phyloP scores from a whole-genome alignment of 2,113 vertebrate genomes.

The Microcebus ravelobensis region DNA sequence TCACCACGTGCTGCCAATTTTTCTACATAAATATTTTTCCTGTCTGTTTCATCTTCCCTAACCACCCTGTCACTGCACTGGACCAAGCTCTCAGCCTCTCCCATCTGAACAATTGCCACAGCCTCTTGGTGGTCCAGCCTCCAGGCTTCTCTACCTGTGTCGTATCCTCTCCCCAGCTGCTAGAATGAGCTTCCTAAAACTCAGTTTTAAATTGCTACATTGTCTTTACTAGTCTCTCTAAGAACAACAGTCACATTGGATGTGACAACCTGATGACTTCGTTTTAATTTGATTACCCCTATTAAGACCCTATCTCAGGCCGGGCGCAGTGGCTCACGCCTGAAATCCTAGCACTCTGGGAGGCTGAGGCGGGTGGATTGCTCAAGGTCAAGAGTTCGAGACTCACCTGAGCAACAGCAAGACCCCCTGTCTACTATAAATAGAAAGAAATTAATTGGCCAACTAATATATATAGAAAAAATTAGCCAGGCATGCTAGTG shows the following conservation, averaged over 20 bases:
- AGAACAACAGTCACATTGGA: neutral
- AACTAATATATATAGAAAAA: no score
- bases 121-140: neutral
- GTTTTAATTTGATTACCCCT: neutral
- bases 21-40: conserved; percentile 19
- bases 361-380: no score
- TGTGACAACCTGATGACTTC: neutral
- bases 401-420: no score
- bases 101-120: neutral
- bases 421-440: no score
- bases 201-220: neutral
- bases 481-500: no score
- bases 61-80: neutral
- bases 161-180: neutral
- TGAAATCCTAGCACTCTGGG: no score
- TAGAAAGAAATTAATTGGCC: no score
- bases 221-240: neutral
- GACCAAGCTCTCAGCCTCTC: neutral
- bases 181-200: neutral
- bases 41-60: neutral
- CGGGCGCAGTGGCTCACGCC: no score
- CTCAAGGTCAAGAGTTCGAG: no score
- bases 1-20: neutral
- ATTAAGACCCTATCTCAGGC: neutral
- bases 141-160: neutral